Evolutionary conservation across 1,140 invertebrate genomes (phyloP).

Genomic region (Papilio aristodemus): DNA sequence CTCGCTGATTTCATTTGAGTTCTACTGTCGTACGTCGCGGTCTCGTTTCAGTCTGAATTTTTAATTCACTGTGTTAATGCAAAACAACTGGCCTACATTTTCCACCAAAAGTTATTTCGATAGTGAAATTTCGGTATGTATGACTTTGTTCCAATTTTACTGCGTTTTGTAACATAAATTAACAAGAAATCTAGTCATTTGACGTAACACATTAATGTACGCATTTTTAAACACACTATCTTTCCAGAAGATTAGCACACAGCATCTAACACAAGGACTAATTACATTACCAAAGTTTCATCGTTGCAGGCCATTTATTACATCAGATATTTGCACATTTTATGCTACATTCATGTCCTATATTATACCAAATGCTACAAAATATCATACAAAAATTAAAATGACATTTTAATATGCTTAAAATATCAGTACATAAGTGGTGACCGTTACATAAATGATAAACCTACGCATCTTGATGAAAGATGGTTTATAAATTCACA

Average conservation of each 20-base stretch:
- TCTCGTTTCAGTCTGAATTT: constrained; percentile 40
- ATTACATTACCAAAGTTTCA: background rate
- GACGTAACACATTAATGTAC: too few relatives aligned
- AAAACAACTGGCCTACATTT: background rate
- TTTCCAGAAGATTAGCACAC: background rate
- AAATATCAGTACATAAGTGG: background rate
- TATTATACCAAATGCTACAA: too few relatives aligned
- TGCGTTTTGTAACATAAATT: background rate
- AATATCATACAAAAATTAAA: too few relatives aligned
- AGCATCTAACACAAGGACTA: background rate
- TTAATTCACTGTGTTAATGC: constrained; percentile 37
- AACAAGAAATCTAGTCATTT: background rate
- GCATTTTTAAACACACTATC: background rate
- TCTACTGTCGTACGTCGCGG: constrained; percentile 47
- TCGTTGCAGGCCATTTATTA: background rate
- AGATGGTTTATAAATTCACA: background rate
- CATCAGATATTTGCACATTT: background rate
- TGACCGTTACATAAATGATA: background rate
- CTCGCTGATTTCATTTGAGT: constrained; percentile 67
- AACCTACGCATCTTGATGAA: constrained; percentile 3
- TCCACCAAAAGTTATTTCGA: background rate
- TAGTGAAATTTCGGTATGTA: constrained; percentile 26
- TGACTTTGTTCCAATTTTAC: background rate
- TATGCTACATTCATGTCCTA: too few relatives aligned
- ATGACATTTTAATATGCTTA: too few relatives aligned